Base-by-base conservation (phyloP, 2,113 vertebrate species). In the Chiloscyllium plagiosum region DNA sequence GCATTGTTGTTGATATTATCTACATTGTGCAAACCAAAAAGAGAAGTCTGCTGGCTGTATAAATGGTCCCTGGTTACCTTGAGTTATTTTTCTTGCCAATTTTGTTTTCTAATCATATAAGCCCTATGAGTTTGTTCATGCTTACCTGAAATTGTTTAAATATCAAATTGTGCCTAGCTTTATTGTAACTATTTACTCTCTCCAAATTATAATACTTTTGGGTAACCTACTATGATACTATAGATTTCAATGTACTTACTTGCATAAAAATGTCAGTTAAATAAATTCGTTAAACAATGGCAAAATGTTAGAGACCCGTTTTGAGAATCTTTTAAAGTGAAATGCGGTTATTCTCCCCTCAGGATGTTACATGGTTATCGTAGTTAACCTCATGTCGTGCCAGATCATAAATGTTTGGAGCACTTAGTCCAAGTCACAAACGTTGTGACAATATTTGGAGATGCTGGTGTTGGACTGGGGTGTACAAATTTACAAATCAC, bases 161-260 rank as follows among this genome's bases (percentile, higher is more conserved):
- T 80, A 80, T 8, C n/a, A 80, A 80, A 12, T 80, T 37, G 72
- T 78, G 72, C 37, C 33, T 37, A 37, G 17, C 78, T 37, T 80
- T 37, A 37, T 80, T 80, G n/a, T 37, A 17, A 37, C n/a, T 17
- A 37, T 80, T 80, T 80, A 0, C 17, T 33, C 15, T 37, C 19
- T 80, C 78, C 29, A 15, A 15, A 80, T 37, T 80, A 0, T 80
- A n/a, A 15, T 80, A 37, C 17, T 80, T 80, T 80, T 80, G 76
- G 76, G 37, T 2, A n/a, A 80, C 33, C 37, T 13, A 15, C 76
- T 15, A 37, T 80, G 76, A n/a, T 37, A 80, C 13, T 80, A 78
- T 78, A 78, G 76, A 78, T 78, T 78, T 78, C 76, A 78, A 78
- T 78, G 10, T 78, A 78, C n/a, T 78, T 78, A 80, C n/a, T 80